Evolutionary conservation across 2,113 vertebrate species (phyloP).

Genomic region (Penelope pileata): DNA sequence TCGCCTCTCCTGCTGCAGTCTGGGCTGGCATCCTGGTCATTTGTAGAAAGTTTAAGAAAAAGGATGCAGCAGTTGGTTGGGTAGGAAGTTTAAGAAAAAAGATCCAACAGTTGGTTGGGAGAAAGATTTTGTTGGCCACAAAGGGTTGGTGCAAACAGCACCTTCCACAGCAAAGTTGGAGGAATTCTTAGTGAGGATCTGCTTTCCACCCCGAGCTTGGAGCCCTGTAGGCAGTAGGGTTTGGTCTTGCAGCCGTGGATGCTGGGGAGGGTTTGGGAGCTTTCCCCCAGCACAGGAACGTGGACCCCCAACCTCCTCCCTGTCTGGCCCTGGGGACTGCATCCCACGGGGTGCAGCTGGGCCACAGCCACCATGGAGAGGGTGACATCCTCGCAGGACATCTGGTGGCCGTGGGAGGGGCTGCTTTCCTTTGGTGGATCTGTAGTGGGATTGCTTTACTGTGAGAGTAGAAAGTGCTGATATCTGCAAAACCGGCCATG

Average conservation of each 20-base stretch:
- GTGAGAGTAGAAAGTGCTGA: rapidly evolving
- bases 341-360: neutral
- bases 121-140: neutral
- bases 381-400: no score
- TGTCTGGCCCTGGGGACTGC: neutral
- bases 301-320: neutral
- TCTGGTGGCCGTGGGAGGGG: no score
- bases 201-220: neutral
- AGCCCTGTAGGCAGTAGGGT: neutral
- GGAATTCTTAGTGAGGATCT: neutral
- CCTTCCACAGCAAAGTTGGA: neutral
- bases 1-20: neutral
- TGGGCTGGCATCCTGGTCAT: neutral
- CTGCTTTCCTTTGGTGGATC: neutral
- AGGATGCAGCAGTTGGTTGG: no score
- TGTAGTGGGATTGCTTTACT: neutral
- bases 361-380: no score
- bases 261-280: neutral
- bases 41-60: neutral
- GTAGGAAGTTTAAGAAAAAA: neutral
- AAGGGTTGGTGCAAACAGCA: neutral
- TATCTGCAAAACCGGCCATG: neutral
- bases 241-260: neutral
- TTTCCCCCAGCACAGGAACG: neutral
- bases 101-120: neutral